phyloP scores from a whole-genome alignment of 2,113 vertebrate genomes.

The Engystomops pustulosus region DNA sequence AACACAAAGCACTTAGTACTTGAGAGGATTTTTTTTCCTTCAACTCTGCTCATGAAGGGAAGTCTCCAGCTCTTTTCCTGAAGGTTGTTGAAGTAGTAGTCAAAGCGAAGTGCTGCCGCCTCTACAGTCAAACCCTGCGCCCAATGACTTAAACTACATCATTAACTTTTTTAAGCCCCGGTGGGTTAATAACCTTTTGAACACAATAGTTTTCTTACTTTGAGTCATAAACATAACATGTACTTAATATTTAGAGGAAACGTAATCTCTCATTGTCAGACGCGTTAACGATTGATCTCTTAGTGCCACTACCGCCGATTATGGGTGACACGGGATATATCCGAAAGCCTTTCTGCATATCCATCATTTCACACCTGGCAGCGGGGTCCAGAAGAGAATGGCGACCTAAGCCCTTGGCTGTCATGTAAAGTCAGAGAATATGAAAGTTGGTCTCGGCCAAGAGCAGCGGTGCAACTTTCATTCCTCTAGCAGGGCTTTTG shows the following conservation, averaged over 20 bases:
- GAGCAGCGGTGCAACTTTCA: too few relatives aligned
- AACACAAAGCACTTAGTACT: conserved; percentile 59
- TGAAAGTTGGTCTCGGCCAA: too few relatives aligned
- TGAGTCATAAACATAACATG: neutral
- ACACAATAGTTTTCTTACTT: neutral
- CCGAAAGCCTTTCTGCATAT: too few relatives aligned
- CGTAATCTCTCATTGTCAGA: too few relatives aligned
- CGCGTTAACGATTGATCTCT: too few relatives aligned
- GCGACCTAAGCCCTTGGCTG: too few relatives aligned
- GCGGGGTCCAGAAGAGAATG: too few relatives aligned
- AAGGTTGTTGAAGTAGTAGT: conserved; percentile 51
- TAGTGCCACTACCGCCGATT: too few relatives aligned
- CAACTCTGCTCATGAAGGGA: conserved; percentile 52
- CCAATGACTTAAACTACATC: neutral
- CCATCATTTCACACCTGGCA: too few relatives aligned
- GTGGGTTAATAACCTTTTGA: neutral
- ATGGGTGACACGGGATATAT: too few relatives aligned
- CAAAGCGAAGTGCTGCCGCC: conserved; percentile 19
- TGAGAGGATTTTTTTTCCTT: conserved; percentile 53
- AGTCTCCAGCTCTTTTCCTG: conserved; percentile 14
- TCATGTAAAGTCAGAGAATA: too few relatives aligned
- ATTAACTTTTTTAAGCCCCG: neutral
- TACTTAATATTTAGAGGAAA: neutral
- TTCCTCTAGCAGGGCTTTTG: too few relatives aligned
- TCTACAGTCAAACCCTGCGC: neutral